Conservation (phyloP, 2,113 vertebrate species). For the Sapajus apella region DNA sequence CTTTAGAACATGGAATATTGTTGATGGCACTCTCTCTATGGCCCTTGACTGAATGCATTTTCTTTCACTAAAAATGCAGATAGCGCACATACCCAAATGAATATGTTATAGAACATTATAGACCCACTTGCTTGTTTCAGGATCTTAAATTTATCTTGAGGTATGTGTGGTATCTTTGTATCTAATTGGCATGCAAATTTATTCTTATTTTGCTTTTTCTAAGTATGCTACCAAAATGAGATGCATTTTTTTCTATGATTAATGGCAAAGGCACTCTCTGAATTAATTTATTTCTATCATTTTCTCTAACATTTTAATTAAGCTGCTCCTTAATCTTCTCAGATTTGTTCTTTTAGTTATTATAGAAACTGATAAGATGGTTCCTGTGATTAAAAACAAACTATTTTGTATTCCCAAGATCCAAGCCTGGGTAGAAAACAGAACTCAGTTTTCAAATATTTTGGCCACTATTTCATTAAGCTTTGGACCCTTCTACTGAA, state of each 20-base stretch:
- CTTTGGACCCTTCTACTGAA: background rate
- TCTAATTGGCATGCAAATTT: constrained; percentile 58
- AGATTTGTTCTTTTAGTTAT: constrained; percentile 6
- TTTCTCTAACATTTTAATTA: constrained; percentile 50
- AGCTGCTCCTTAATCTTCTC: background rate
- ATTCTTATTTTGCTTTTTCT: constrained; percentile 54
- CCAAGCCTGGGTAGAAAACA: background rate
- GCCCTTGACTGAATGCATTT: background rate
- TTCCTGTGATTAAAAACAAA: constrained; percentile 10
- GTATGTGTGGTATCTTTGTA: constrained; percentile 4
- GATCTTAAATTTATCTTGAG: constrained; percentile 51
- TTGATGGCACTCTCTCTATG: background rate
- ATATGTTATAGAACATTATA: background rate
- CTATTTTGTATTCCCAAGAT: background rate
- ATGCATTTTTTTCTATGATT: constrained; percentile 46
- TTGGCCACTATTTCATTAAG: background rate
- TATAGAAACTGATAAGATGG: background rate
- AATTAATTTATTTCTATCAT: constrained; percentile 62
- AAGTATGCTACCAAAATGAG: constrained; percentile 39
- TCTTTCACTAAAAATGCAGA: constrained; percentile 9
- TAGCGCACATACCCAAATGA: background rate
- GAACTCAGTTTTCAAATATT: constrained; percentile 21
- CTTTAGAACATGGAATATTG: background rate
- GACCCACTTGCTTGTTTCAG: background rate
- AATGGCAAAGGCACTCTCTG: constrained; percentile 48